A percentile compares a stretch with the other conserved stretches of the same genome.
These are phyloP conservation scores for Coenobita brevimanus DNA, from an alignment of 1,140 invertebrate genomes.

Conservation along the genomic window DNA sequence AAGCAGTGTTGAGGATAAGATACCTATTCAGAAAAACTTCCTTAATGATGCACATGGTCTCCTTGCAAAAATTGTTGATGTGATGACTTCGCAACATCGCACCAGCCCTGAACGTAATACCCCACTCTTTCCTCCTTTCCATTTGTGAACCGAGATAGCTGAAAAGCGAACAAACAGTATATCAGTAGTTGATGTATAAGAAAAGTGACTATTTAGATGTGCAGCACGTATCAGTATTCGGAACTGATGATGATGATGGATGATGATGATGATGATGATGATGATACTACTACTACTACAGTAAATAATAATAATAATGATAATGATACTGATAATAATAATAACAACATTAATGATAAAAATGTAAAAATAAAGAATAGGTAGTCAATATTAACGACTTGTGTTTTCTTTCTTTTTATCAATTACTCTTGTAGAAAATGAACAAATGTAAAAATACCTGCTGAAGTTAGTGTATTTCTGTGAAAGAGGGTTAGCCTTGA, in stretches of 20 bases:
- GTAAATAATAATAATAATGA: too few species aligned
- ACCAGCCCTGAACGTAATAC: conserved; percentile 11
- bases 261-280: neutral
- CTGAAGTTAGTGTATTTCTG: conserved; percentile 20
- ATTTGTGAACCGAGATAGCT: conserved; percentile 23
- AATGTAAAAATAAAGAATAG: too few species aligned
- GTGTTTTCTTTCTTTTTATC: too few species aligned
- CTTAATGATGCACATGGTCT: conserved; percentile 35
- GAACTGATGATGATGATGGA: too few species aligned
- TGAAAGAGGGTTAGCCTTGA: neutral
- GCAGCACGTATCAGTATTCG: conserved; percentile 6
- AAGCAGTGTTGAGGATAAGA: neutral
- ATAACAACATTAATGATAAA: neutral
- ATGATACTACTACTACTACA: neutral
- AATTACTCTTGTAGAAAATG: too few species aligned
- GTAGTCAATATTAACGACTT: too few species aligned
- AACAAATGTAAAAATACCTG: neutral
- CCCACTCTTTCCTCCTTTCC: conserved; percentile 26
- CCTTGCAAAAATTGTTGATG: conserved; percentile 16
- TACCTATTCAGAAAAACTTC: conserved; percentile 24
- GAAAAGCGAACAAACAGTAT: conserved; percentile 20
- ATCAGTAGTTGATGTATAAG: conserved; percentile 15
- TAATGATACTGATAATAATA: neutral
- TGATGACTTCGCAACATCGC: conserved; percentile 29
- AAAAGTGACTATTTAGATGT: neutral